phyloP scores from a whole-genome alignment of 30 jellyfish, hydroid and myxozoan genomes.

The Rhopilema esculentum region DNA sequence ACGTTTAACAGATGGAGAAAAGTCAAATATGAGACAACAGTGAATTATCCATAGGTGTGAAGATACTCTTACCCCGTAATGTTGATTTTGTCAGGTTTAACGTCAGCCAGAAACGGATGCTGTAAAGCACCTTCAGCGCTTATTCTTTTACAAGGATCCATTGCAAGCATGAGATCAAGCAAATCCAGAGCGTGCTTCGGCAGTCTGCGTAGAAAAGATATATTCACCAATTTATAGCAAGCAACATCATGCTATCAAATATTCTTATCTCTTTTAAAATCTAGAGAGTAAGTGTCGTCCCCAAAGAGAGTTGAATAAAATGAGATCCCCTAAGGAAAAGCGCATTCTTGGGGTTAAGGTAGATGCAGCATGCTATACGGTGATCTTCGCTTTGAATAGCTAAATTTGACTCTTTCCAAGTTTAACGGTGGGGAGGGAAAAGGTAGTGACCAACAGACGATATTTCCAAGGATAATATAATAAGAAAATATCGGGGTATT shows the following conservation, averaged over 20 bases:
- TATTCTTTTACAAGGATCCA: constrained; percentile 94
- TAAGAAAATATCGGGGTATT: too few relatives aligned
- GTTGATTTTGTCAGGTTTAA: constrained; percentile 73
- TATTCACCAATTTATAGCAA: neutral
- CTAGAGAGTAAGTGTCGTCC: too few relatives aligned
- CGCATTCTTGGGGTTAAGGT: too few relatives aligned
- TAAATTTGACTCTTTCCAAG: too few relatives aligned
- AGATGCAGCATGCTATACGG: too few relatives aligned
- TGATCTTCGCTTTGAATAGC: too few relatives aligned
- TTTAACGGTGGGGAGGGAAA: too few relatives aligned
- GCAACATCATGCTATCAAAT: neutral
- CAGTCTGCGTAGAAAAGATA: constrained; percentile 31
- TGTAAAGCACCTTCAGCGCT: constrained; percentile 84
- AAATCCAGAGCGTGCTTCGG: constrained; percentile 96
- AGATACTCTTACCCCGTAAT: constrained; percentile 79
- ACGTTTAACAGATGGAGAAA: neutral
- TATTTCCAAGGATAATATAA: too few relatives aligned
- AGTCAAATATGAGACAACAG: neutral
- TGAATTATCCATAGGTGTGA: neutral
- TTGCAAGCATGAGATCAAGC: constrained; percentile 89
- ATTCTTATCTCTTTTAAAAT: neutral
- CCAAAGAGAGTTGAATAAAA: too few relatives aligned
- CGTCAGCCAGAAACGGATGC: constrained; percentile 89
- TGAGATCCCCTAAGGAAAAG: too few relatives aligned
- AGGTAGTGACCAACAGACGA: too few relatives aligned